A percentile compares a stretch with the other conserved stretches of the same genome.
phyloP scores from a whole-genome alignment of 2,888 invertebrate species.

The Antheraea assamensis region DNA sequence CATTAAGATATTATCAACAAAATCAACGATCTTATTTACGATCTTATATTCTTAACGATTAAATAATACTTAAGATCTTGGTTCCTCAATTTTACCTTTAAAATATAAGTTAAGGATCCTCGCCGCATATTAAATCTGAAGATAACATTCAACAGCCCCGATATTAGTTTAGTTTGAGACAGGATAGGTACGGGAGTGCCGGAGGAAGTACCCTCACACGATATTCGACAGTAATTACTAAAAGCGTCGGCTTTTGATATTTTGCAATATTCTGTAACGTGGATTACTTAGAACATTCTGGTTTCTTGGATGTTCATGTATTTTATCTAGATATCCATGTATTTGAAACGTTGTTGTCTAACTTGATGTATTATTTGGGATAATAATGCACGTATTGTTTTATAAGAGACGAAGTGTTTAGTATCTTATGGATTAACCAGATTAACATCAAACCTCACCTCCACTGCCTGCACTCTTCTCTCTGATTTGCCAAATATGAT shows the following conservation, averaged over 20 bases:
- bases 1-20: too few relatives aligned
- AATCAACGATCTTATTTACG: too few relatives aligned
- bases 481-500: too few relatives aligned
- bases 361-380: too few relatives aligned
- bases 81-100: neutral
- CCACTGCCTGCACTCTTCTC: too few relatives aligned
- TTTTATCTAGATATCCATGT: neutral
- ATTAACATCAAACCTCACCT: too few relatives aligned
- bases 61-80: neutral
- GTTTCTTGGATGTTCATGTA: neutral
- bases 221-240: neutral
- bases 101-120: neutral
- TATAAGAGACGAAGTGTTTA: too few relatives aligned
- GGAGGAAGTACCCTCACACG: slow-evolving; percentile 6
- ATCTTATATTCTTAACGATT: too few relatives aligned
- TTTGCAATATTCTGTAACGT: slow-evolving; percentile 7
- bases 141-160: slow-evolving; percentile 32
- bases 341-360: too few relatives aligned
- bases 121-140: slow-evolving; percentile 26
- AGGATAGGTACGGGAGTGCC: slow-evolving; percentile 1
- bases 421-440: too few relatives aligned
- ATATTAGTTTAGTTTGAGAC: slow-evolving; percentile 36
- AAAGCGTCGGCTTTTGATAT: slow-evolving; percentile 9
- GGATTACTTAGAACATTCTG: slow-evolving; percentile 2
- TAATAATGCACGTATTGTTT: too few relatives aligned